Evolutionary conservation across 2,797 vertebrate species (phyloP), one percentile per base, ranked within the genome.

Genomic region (Momotus momota): DNA sequence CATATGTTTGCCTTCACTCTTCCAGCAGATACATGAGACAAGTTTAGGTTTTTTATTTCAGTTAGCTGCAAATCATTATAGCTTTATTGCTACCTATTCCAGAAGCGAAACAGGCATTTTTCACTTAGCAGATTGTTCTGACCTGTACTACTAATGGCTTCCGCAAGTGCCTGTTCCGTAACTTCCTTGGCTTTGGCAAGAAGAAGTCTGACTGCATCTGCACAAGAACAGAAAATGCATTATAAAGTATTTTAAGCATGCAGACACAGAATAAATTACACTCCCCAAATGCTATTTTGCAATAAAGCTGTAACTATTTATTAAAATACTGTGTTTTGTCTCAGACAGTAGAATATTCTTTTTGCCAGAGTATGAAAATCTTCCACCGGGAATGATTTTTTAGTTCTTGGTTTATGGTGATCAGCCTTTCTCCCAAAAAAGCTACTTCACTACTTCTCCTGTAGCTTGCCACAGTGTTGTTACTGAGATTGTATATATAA

Each of bases 81-180:
- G 65, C 35, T 14, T 81, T 61, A 38, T 31, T 80, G 71, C 25
- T 12, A 25, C 3, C 15, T 29, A 14, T 10, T 67, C 25, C n/a
- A 46, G 40, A 67, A 64, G 46, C 11, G 67, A 69, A 83, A 2
- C 1, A 78, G 19, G 38, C 14, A 69, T 69, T 82, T 51, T 23
- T 61, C 33, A 71, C 82, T 51, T 31, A n/a, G 51, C 14, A 55
- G 83, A 92, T 19, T 31, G 40, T 81, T 86, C 97, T 97, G 91
- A 99, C 99, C 98, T 99, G 99, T 74, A 99, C 99, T 49, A 99
- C 99, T 27, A 99, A 97, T 0, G 99, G 99, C 96, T 99, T 99
- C 90, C 99, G 98, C 45, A 99, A 97, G 90, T 99, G 99, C 90
- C 99, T 98, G 95, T 98, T 99, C 84, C 99, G 97, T 85, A 98